A percentile compares a stretch with the other conserved stretches of the same genome.
These are phyloP conservation scores for Oryzias dopingdopingensis DNA, from an alignment of 2,797 vertebrate genomes.

Conservation along the genomic window DNA sequence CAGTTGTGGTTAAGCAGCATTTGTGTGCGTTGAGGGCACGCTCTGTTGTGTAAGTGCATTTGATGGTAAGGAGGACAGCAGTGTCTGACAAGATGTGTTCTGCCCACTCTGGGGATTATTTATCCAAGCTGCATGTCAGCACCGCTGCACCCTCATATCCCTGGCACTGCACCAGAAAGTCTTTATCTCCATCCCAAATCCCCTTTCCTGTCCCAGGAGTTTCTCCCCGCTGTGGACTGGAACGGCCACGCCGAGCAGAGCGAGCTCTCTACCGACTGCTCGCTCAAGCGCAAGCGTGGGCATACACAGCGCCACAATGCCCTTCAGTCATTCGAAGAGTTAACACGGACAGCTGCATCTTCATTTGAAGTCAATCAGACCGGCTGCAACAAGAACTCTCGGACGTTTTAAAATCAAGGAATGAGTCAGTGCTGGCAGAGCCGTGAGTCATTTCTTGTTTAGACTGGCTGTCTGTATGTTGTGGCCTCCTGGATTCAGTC, in stretches of 20 bases:
- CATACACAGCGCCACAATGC: conserved; percentile 40
- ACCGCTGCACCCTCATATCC: conserved; percentile 81
- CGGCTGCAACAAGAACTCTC: conserved; percentile 44
- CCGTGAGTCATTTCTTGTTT: conserved; percentile 87
- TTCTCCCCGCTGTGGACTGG: conserved; percentile 48
- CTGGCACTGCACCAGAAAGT: conserved; percentile 74
- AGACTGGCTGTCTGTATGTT: conserved; percentile 92
- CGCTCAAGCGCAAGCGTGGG: conserved; percentile 24
- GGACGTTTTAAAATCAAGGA: conserved; percentile 50
- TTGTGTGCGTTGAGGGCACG: conserved; percentile 50
- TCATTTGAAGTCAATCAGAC: conserved; percentile 42
- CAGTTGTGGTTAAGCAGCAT: conserved; percentile 30
- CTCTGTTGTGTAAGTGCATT: conserved; percentile 43
- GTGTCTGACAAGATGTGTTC: conserved; percentile 53
- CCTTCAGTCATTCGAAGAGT: conserved; percentile 42
- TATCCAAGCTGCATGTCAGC: conserved; percentile 83
- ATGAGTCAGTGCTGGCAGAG: conserved; percentile 65
- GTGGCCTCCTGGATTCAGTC: conserved; percentile 86
- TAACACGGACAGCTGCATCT: conserved; percentile 26
- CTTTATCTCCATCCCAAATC: conserved; percentile 76
- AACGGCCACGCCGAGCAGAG: conserved; percentile 11
- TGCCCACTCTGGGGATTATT: conserved; percentile 87
- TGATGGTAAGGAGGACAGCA: conserved; percentile 56
- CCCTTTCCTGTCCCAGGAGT: conserved; percentile 74
- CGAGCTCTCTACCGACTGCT: conserved; percentile 27